Percentiles rank a stretch among this genome's conserved stretches.
Conservation (phyloP, 2,888 invertebrate species). For the Petrolisthes cinctipes region DNA sequence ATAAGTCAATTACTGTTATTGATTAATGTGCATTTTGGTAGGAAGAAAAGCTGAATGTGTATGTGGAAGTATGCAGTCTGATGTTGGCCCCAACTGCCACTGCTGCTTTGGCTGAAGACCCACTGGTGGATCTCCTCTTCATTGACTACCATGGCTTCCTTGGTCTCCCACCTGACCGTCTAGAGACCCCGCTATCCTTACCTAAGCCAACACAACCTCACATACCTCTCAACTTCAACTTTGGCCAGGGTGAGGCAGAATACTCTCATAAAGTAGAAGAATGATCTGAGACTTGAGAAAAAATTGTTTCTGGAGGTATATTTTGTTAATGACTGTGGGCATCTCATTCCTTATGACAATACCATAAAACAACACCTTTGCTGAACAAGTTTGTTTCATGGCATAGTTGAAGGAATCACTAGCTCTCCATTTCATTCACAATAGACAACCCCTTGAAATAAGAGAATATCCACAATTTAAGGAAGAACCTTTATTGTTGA, state of each 20-base stretch:
- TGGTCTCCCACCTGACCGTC: constrained; percentile 50
- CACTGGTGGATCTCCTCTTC: constrained; percentile 49
- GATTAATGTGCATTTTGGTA: not conserved
- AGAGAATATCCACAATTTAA: too few relatives aligned
- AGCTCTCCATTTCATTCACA: too few relatives aligned
- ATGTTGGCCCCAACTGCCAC: constrained; percentile 15
- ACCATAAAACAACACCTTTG: too few relatives aligned
- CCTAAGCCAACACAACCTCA: constrained; percentile 49
- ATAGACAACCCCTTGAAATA: too few relatives aligned
- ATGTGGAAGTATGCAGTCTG: constrained; percentile 46
- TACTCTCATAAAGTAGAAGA: not conserved
- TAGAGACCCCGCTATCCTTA: constrained; percentile 58
- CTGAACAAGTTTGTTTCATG: too few relatives aligned
- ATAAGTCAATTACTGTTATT: too few relatives aligned
- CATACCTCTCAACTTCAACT: constrained; percentile 41
- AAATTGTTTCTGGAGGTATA: too few relatives aligned
- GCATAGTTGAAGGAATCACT: too few relatives aligned
- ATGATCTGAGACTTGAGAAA: too few relatives aligned
- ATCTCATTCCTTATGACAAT: too few relatives aligned
- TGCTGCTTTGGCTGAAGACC: constrained; percentile 20
- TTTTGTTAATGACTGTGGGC: too few relatives aligned
- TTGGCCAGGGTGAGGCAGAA: constrained; percentile 45
- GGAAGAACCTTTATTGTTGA: too few relatives aligned
- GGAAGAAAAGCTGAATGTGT: constrained; percentile 35
- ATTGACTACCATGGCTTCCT: constrained; percentile 61